Evolutionary conservation across 2,113 vertebrate genomes (phyloP), one percentile per base, ranked within the genome.

Genomic region (Dicentrarchus labrax): DNA sequence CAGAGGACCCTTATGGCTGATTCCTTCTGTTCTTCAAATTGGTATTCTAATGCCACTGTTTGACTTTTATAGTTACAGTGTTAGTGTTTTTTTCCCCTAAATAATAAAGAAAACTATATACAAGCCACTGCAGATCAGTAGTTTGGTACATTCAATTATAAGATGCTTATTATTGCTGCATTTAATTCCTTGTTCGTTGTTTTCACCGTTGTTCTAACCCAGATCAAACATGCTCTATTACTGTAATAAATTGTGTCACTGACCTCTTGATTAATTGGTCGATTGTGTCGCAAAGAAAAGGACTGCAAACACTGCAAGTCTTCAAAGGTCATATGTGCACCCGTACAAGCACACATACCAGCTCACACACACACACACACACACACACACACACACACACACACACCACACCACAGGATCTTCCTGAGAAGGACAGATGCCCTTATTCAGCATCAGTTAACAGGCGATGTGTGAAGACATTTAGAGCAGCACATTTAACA

Each of bases 401-500:
- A 68, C 62, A 78, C 73, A 10, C 70, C 12, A 16, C 72, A 71
- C 67, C 43, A 48, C 62, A 59, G 82, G 84, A 88, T 82, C 80
- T 86, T 87, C 17, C 71, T 10, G 73, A 84, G 90, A 88, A 92
- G 90, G 90, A 92, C 90, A 90, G 89, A 87, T 92, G 87, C 88
- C 89, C 86, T 90, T 93, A 93, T 90, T 92, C 89, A 90, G 92
- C 90, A 93, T 87, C 89, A 86, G 89, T 90, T 90, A 93, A 88
- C 88, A 88, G 90, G 86, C 65, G 54, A 90, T 85, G 85, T 88
- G 89, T 91, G 87, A 93, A 93, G 88, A 90, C 87, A 89, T 91
- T 91, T 82, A 88, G 83, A 91, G 86, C 89, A 87, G 85, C 88
- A 88, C 90, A 91, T 90, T 92, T 90, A 93, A 91, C 91, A 90